A percentile compares a stretch with the other conserved stretches of the same genome.
Evolutionary conservation across 2,113 vertebrate species (phyloP).

Genomic region (Corythaeola cristata): DNA sequence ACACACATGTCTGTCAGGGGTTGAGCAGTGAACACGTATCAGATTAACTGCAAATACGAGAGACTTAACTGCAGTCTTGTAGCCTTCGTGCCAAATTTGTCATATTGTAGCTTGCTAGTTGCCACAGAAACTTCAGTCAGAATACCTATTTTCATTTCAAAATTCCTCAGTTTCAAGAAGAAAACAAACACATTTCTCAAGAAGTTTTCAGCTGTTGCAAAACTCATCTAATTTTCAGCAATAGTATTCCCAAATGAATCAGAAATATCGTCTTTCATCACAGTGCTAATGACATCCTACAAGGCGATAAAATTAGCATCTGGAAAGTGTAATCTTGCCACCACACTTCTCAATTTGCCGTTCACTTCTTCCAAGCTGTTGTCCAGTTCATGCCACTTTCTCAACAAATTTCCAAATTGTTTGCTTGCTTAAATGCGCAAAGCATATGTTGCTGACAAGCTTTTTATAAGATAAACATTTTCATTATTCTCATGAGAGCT

Average conservation of each 20-base stretch:
- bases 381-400: neutral
- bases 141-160: neutral
- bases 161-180: neutral
- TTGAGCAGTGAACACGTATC: neutral
- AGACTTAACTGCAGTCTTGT: neutral
- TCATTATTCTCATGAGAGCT: neutral
- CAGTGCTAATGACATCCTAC: conserved; percentile 27
- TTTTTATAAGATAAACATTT: neutral
- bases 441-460: neutral
- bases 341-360: neutral
- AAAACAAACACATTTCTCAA: neutral
- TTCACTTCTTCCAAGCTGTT: neutral
- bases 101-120: neutral
- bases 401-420: neutral
- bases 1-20: neutral
- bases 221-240: neutral
- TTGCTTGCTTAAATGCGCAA: neutral
- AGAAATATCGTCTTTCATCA: conserved; percentile 3
- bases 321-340: conserved; percentile 14
- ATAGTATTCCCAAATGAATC: neutral
- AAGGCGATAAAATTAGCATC: conserved; percentile 24
- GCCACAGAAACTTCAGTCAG: neutral
- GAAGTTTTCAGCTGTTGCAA: neutral
- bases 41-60: neutral
- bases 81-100: neutral